Conservation (phyloP, 1,140 invertebrate species). For the Diprion similis region DNA sequence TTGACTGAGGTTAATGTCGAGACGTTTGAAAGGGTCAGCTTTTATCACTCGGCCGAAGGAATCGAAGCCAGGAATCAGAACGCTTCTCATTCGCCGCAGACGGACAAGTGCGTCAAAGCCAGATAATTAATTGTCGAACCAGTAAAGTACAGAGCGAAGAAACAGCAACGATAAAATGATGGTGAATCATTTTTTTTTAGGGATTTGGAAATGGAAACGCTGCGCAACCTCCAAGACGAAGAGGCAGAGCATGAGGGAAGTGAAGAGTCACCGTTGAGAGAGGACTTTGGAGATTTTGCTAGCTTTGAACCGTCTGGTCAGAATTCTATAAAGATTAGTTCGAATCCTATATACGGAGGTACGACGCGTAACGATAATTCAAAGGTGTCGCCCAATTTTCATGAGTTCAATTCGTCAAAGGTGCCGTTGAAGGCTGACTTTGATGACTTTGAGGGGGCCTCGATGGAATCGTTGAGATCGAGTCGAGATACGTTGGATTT, state of each 20-base stretch:
- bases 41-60: slow-evolving; percentile 77
- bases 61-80: slow-evolving; percentile 62
- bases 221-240: slow-evolving; percentile 50
- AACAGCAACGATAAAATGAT: no score
- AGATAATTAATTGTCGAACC: background rate
- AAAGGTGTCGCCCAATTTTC: slow-evolving; percentile 38
- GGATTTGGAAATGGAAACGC: slow-evolving; percentile 46
- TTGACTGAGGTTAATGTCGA: slow-evolving; percentile 65
- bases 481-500: slow-evolving; percentile 54
- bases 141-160: no score
- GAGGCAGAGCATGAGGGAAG: slow-evolving; percentile 51
- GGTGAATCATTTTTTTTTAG: slow-evolving; percentile 32
- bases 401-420: slow-evolving; percentile 52
- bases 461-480: slow-evolving; percentile 49
- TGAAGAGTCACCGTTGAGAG: slow-evolving; percentile 53
- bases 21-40: slow-evolving; percentile 76
- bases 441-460: slow-evolving; percentile 56
- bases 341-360: slow-evolving; percentile 40
- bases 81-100: slow-evolving; percentile 39
- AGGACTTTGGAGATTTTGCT: slow-evolving; percentile 53
- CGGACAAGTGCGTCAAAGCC: slow-evolving; percentile 44
- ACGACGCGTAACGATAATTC: slow-evolving; percentile 38
- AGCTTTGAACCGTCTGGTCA: slow-evolving; percentile 48
- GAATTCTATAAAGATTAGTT: slow-evolving; percentile 37
- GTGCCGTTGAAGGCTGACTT: slow-evolving; percentile 54